Base-by-base conservation (phyloP, 2,797 vertebrate species). In the Pangasius macronema region DNA sequence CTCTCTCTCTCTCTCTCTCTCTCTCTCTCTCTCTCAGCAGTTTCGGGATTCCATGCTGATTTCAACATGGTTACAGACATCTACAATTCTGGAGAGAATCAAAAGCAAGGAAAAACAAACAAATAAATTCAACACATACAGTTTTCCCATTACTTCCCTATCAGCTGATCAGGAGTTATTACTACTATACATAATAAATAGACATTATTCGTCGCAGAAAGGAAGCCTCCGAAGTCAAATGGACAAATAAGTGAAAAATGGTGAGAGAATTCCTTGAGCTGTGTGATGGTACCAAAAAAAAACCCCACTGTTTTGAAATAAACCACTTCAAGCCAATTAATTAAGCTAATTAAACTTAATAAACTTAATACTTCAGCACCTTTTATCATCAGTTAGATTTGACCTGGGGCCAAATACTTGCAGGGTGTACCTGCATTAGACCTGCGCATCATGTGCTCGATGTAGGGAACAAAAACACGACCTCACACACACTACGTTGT, bases 1-100 rank as follows among this genome's bases (percentile, higher is more conserved):
- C 36, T 61, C 79, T n/a, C 42, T n/a, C 77, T 39, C 88, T 33
- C 65, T 57, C 82, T 82, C 87, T 91, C 88, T 2, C 83, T 61
- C 67, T 83, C 30, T 8, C 65, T 81, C 86, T 22, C 68, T 24
- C 84, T 82, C 87, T 91, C 88, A 82, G 91, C 92, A 88, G 93
- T 91, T 93, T 94, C 93, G 88, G 86, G 91, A 92, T 93, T 91
- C 92, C 91, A 93, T 87, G 85, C 70, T 30, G 85, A 90, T 91
- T 92, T 90, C 89, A 88, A 63, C 76, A 85, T 55, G 68, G 92
- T 90, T 88, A 91, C 86, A 61, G 80, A 6, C 8, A 24, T 72
- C 33, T 9, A 11, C 70, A 5, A 73, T 46, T 81, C 88, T 75
- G 42, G 76, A 88, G 75, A 72, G 70, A 73, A 72, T 14, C 20